Evolutionary conservation across 2,888 invertebrate species (phyloP).

Genomic region (Napeogenes sylphis): DNA sequence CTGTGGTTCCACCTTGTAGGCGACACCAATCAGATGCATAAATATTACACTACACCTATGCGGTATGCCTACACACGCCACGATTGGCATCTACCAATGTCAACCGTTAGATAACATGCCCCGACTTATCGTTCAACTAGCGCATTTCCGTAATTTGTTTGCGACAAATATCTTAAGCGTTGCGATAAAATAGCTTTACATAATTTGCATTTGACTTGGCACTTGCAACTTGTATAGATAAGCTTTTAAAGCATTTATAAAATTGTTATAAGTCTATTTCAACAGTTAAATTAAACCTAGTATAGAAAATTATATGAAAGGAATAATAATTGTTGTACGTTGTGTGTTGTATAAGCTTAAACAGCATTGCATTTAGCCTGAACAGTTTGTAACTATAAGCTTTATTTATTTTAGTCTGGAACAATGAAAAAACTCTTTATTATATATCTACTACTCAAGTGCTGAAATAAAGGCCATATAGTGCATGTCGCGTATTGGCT

Average conservation of each 20-base stretch:
- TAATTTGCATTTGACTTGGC: constrained; percentile 4
- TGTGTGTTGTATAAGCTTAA: neutral
- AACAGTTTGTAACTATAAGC: no score
- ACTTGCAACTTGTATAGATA: neutral
- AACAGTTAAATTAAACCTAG: no score
- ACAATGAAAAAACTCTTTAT: no score
- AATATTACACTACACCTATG: constrained; percentile 43
- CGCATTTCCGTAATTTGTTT: constrained; percentile 25
- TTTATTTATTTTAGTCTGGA: no score
- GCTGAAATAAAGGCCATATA: neutral
- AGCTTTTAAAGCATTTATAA: no score
- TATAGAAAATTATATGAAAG: neutral
- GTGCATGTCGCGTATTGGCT: constrained; percentile 20
- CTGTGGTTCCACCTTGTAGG: constrained; percentile 47
- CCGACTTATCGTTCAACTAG: constrained; percentile 22
- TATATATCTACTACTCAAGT: no score
- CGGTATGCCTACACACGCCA: constrained; percentile 24
- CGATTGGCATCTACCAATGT: constrained; percentile 29
- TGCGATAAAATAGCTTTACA: constrained; percentile 1
- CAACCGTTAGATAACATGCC: constrained; percentile 26
- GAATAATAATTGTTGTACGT: neutral
- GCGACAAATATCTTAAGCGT: constrained; percentile 13
- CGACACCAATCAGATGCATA: constrained; percentile 57
- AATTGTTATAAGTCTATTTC: no score
- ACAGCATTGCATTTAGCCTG: no score